Base-by-base conservation (phyloP, 2,888 invertebrate genomes). In the Selenia dentaria region DNA sequence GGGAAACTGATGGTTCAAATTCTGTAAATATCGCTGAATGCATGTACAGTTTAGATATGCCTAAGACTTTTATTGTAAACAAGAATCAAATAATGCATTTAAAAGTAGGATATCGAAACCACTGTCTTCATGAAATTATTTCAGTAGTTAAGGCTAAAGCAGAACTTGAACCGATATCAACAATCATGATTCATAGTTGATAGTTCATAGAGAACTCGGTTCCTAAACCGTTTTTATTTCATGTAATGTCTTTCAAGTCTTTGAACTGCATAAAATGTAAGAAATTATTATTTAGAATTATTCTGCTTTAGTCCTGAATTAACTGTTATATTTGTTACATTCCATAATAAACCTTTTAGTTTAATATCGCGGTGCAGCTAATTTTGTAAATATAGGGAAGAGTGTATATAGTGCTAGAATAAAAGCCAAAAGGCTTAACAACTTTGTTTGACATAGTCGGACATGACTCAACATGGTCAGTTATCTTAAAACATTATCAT, bases 341-440 rank as follows among this genome's bases (percentile, higher is more conserved):
- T 89, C 89, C 89, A 87, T 83, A 70, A 59, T 70, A 70, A 71
- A 72, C 62, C 62, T 54, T 34, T 59, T 77, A 77, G 65, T 64
- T 56, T 74, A 75, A 67, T 60, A 58, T 71, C 47, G 72, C 70
- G 75, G 70, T 70, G 74, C 77, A 78, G 79, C 79, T 79, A 72
- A 48, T 64, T 71, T 74, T 89, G 87, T 84, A 89, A 84, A 89
- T 80, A 73, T 70, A 67, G 68, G 65, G 55, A 74, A 75, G 74
- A 81, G 61, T 87, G 78, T 84, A 86, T 85, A 88, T 81, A 86
- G 67, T 55, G 80, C 67, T 76, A 67, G 64, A 59, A 57, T 57
- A 57, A 39, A n/a, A 64, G 68, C 62, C 63, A 56, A 62, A 51
- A 53, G 62, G 70, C 66, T 66, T 51, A 61, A 62, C 54, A 46